Percentiles rank a stretch among this genome's conserved stretches.
Conservation (phyloP, 2,113 vertebrate genomes). For the Pelodiscus sinensis region DNA sequence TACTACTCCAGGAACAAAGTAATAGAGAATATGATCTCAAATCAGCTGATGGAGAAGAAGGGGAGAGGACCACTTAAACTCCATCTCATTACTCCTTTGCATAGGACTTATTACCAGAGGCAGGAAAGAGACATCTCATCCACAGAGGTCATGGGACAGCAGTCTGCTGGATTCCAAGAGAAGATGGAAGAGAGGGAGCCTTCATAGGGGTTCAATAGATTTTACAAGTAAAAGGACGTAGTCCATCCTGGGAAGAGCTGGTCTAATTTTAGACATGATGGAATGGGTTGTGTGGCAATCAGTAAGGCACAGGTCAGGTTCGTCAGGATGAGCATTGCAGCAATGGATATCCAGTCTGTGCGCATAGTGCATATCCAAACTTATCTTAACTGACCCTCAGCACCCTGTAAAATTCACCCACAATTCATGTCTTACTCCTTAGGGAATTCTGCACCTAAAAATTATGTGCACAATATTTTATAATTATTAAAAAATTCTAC, state of each 20-base stretch:
- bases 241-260: not conserved
- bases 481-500: too few relatives aligned
- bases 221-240: not conserved
- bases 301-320: not conserved
- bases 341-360: not conserved
- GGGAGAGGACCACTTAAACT: not conserved
- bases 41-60: not conserved
- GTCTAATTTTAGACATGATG: not conserved
- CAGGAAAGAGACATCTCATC: not conserved
- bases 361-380: not conserved
- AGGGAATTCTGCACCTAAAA: too few relatives aligned
- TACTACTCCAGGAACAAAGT: not conserved
- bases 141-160: not conserved
- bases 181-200: not conserved
- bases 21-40: not conserved
- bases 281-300: not conserved
- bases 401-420: not conserved
- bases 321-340: not conserved
- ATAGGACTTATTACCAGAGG: not conserved
- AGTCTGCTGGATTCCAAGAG: not conserved
- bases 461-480: too few relatives aligned
- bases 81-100: not conserved
- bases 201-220: not conserved
- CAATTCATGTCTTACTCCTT: not conserved
- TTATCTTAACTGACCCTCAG: not conserved